Evolutionary conservation across 2,797 vertebrate species (phyloP).

Genomic region (Thamnophis elegans): DNA sequence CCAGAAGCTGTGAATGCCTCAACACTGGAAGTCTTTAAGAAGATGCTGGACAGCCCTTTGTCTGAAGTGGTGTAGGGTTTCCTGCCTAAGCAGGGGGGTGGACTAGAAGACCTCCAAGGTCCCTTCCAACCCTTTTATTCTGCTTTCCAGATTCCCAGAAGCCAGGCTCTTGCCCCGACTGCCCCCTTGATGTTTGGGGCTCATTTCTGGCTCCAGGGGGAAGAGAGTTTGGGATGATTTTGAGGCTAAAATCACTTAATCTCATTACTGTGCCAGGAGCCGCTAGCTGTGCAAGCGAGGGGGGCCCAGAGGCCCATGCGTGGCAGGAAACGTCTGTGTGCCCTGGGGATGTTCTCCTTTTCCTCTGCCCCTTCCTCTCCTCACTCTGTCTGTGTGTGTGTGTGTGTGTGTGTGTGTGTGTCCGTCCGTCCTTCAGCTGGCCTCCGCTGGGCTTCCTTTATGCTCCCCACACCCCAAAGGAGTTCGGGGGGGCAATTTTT

Average conservation of each 20-base stretch:
- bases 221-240: background rate
- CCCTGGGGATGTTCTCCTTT: too few relatives aligned
- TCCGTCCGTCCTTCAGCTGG: background rate
- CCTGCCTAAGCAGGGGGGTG: background rate
- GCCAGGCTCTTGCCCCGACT: background rate
- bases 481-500: background rate
- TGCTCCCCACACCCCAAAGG: background rate
- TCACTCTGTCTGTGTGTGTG: too few relatives aligned
- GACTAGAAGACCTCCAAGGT: background rate
- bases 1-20: too few relatives aligned
- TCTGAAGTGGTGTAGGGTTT: background rate
- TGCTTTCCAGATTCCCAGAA: background rate
- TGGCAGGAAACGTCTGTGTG: accelerated
- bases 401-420: too few relatives aligned
- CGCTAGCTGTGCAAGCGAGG: too few relatives aligned
- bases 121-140: background rate
- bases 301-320: background rate
- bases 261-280: background rate
- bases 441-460: background rate
- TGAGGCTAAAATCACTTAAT: background rate
- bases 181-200: background rate
- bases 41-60: background rate
- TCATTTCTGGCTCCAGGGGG: background rate
- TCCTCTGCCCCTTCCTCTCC: background rate
- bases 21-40: background rate